Percentiles rank a stretch among this genome's conserved stretches.
These are phyloP conservation scores for Villa cingulata DNA, from an alignment of 2,888 invertebrate species.

Conservation along the genomic window DNA sequence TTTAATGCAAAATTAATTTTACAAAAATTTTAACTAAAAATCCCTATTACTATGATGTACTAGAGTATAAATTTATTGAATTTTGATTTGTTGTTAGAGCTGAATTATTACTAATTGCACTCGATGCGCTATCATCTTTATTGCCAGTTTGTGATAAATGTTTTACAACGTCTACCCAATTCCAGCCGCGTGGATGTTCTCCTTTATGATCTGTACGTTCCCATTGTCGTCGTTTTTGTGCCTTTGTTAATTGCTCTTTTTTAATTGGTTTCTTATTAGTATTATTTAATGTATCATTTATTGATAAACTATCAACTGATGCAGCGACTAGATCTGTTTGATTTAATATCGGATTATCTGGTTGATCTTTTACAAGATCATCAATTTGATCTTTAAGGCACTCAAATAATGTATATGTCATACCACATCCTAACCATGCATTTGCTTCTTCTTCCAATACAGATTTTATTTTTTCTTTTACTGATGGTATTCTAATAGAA, in stretches of 20 bases:
- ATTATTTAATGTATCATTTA: constrained; percentile 22
- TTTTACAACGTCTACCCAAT: constrained; percentile 95
- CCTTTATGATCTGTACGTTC: constrained; percentile 71
- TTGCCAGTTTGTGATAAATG: constrained; percentile 69
- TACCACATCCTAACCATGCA: constrained; percentile 75
- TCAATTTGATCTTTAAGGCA: constrained; percentile 70
- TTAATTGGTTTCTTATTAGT: constrained; percentile 43
- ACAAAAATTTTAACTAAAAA: too few species aligned
- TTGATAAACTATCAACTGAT: constrained; percentile 21
- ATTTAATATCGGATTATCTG: constrained; percentile 34
- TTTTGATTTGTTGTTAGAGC: too few species aligned
- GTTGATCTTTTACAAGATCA: constrained; percentile 57
- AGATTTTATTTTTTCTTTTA: constrained; percentile 55
- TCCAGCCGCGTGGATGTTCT: constrained; percentile 76
- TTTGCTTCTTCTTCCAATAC: constrained; percentile 57
- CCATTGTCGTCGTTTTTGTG: constrained; percentile 82
- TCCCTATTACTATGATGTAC: neutral
- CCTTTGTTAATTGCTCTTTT: constrained; percentile 77
- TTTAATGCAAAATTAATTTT: too few species aligned
- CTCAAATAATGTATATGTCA: constrained; percentile 91
- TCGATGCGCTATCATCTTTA: neutral
- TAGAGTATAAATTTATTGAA: neutral
- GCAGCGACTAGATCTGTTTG: constrained; percentile 9
- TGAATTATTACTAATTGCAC: neutral
- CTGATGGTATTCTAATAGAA: constrained; percentile 46